phyloP scores from a whole-genome alignment of 2,113 vertebrate species.

The Setophaga kirtlandii region DNA sequence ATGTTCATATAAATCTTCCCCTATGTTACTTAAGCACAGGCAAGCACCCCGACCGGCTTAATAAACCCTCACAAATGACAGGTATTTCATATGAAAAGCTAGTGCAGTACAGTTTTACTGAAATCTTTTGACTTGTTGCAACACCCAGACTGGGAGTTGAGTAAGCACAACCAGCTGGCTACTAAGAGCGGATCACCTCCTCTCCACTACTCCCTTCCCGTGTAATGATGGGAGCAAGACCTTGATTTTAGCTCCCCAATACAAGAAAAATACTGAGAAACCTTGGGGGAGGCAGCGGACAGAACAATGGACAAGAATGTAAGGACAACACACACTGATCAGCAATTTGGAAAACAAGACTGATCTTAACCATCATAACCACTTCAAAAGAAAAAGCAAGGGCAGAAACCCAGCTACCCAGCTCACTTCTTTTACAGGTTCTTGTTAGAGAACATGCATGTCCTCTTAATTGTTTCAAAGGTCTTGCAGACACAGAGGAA shows the following conservation, averaged over 20 bases:
- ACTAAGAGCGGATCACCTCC: too few species aligned
- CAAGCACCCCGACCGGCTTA: not conserved
- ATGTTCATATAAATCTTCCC: rapidly evolving
- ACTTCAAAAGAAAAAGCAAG: not conserved
- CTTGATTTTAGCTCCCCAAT: not conserved
- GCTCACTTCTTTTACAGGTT: not conserved
- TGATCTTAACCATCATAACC: not conserved
- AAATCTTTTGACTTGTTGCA: not conserved
- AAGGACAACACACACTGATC: not conserved
- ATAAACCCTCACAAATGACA: not conserved
- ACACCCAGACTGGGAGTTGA: not conserved
- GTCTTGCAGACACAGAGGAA: not conserved
- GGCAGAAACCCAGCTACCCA: not conserved
- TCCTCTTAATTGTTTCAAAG: not conserved
- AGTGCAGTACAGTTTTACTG: not conserved
- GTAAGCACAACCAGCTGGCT: not conserved
- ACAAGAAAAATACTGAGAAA: not conserved
- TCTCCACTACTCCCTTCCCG: not conserved
- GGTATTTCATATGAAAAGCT: not conserved
- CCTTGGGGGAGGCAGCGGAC: not conserved
- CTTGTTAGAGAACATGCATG: not conserved
- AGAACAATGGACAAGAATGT: not conserved
- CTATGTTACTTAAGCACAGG: not conserved
- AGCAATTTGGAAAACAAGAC: not conserved
- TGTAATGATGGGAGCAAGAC: rapidly evolving